Base-by-base conservation (phyloP, 1,140 invertebrate genomes). In the Pachyrhynchus sulphureomaculatus region DNA sequence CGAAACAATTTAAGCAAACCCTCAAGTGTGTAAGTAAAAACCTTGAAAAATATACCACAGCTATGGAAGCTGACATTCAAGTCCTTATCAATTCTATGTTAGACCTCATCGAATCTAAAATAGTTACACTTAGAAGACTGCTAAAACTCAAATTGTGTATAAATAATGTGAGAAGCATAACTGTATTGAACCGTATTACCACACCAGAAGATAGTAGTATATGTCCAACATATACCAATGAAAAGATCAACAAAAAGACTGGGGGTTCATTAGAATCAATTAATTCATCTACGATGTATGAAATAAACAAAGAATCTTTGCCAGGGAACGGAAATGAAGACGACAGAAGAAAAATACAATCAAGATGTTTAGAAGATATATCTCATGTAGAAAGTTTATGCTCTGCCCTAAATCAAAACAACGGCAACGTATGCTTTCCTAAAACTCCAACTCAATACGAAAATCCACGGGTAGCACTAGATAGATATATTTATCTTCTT, bases 121-220 rank as follows among this genome's bases (percentile, higher is more conserved):
- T 55, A 15, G 26, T 29, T 2, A 6, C 52, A 8, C 39, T 62
- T 24, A 39, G 44, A 21, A 62, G 49, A 54, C 26, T 61, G 10
- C n/a, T 61, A 4, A 53, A 61, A n/a, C 41, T 62, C 10, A 62
- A 62, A 34, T 17, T 62, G 33, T 55, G 44, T 34, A 49, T 62
- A 13, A 55, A 44, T 39, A 36, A 51, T 13, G 44, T 55, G 12
- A 48, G 32, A 37, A 49, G 52, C 20, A n/a, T 55, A 5, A 32
- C 39, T 17, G 12, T 10, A 2, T 29, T 62, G 18, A 37, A 62
- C 4, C 12, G 10, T 18, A 39, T 39, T 3, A 29, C 26, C 5
- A 10, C 4, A 10, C 4, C 37, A 9, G 47, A 58, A 1, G 56
- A 58, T 1, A 17, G 12, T n/a, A 37, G 32, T 18, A 36, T 37